Conservation (phyloP, 2,797 vertebrate species). For the Rhinichthys osculus region DNA sequence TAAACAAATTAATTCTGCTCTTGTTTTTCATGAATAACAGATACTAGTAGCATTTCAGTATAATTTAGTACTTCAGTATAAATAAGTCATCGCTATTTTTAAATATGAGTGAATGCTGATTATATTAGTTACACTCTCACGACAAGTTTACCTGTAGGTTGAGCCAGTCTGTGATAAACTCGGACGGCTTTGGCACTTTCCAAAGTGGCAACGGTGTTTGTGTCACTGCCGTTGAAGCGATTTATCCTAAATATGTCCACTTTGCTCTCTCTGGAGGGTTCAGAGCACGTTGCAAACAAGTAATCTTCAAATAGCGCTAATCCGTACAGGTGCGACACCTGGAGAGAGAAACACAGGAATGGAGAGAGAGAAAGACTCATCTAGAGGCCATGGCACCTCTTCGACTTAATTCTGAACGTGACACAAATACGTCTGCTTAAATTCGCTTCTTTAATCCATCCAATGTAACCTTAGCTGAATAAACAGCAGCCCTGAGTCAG, state of each 20-base stretch:
- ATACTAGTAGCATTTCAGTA: neutral
- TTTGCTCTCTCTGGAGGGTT: constrained; percentile 66
- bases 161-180: constrained; percentile 83
- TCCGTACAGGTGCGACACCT: constrained; percentile 82
- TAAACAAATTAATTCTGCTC: neutral
- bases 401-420: constrained; percentile 51
- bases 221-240: constrained; percentile 80
- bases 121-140: neutral
- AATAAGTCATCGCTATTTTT: neutral
- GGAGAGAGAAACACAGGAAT: constrained; percentile 48
- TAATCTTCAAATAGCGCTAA: constrained; percentile 87
- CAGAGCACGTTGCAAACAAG: constrained; percentile 79
- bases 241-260: constrained; percentile 81
- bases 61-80: neutral
- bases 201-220: constrained; percentile 71
- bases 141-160: constrained; percentile 78
- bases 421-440: constrained; percentile 48
- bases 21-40: too few species aligned
- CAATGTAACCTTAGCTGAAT: neutral
- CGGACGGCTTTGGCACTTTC: constrained; percentile 75
- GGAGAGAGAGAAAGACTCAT: constrained; percentile 14
- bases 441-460: constrained; percentile 48
- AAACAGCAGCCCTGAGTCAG: constrained; percentile 18
- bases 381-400: constrained; percentile 23
- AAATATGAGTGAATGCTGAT: neutral